phyloP scores from a whole-genome alignment of 2,113 vertebrate genomes.

The Oreochromis aureus region DNA sequence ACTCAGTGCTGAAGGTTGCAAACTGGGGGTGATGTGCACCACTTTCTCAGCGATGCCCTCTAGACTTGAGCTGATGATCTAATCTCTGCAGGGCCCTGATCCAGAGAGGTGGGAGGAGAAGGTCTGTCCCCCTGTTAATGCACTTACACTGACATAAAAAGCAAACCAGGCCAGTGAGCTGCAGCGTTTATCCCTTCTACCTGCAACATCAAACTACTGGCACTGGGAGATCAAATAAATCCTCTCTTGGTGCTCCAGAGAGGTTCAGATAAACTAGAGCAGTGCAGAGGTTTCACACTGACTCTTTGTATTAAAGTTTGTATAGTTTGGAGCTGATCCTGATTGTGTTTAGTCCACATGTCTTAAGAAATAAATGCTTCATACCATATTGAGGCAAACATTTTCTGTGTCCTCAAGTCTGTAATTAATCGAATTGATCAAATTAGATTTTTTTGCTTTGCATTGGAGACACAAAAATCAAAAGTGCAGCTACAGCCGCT shows the following conservation, averaged over 20 bases:
- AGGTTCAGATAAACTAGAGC: background rate
- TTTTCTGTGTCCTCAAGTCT: background rate
- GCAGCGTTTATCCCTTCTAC: background rate
- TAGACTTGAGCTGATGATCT: constrained; percentile 40
- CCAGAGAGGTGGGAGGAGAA: background rate
- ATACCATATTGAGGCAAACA: background rate
- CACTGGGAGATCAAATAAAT: constrained; percentile 1
- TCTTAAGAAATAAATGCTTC: background rate
- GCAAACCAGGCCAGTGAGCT: background rate
- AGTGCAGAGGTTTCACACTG: background rate
- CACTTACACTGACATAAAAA: constrained; percentile 17
- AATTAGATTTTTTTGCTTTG: background rate
- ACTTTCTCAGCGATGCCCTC: constrained; percentile 48
- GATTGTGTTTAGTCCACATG: background rate
- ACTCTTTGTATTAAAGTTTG: background rate
- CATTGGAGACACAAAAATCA: background rate
- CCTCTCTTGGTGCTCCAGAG: background rate
- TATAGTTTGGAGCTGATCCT: background rate
- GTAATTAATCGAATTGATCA: background rate
- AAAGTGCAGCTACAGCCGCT: background rate
- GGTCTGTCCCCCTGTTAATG: constrained; percentile 5
- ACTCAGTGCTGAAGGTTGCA: constrained; percentile 54
- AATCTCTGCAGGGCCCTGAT: constrained; percentile 26
- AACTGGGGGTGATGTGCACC: constrained; percentile 24
- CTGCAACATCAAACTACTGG: background rate